Evolutionary conservation across 1,140 invertebrate genomes (phyloP).

Genomic region (Brachionus rubens): DNA sequence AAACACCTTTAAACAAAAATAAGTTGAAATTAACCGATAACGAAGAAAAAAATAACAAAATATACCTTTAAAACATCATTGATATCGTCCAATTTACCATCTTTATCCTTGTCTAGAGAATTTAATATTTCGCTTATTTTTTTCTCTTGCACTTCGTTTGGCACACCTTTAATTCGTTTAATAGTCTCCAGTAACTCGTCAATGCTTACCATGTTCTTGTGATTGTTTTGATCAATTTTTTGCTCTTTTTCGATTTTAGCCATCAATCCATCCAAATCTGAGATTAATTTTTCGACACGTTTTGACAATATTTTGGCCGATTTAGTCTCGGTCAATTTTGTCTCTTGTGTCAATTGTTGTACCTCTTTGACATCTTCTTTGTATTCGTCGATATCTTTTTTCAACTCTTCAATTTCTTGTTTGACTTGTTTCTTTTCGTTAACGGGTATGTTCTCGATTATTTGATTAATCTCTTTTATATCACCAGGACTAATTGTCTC

Average conservation of each 20-base stretch:
- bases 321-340: neutral
- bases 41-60: neutral
- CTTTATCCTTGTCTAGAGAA: conserved; percentile 14
- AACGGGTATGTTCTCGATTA: neutral
- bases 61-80: conserved; percentile 43
- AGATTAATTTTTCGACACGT: conserved; percentile 21
- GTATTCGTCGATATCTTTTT: conserved; percentile 45
- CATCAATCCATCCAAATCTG: conserved; percentile 1
- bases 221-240: neutral
- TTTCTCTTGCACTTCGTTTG: neutral
- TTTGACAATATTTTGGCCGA: conserved; percentile 42
- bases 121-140: conserved; percentile 22
- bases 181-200: neutral
- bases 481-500: neutral
- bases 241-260: neutral
- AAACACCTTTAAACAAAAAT: neutral
- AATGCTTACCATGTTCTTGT: neutral
- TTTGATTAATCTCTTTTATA: conserved; percentile 22
- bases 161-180: neutral
- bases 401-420: conserved; percentile 30
- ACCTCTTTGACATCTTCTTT: conserved; percentile 42
- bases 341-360: neutral
- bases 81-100: conserved; percentile 38
- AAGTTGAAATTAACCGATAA: neutral
- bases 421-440: neutral